Percentiles rank a stretch among this genome's conserved stretches.
phyloP scores from a whole-genome alignment of 2,113 vertebrate genomes.

The Poecile atricapillus region DNA sequence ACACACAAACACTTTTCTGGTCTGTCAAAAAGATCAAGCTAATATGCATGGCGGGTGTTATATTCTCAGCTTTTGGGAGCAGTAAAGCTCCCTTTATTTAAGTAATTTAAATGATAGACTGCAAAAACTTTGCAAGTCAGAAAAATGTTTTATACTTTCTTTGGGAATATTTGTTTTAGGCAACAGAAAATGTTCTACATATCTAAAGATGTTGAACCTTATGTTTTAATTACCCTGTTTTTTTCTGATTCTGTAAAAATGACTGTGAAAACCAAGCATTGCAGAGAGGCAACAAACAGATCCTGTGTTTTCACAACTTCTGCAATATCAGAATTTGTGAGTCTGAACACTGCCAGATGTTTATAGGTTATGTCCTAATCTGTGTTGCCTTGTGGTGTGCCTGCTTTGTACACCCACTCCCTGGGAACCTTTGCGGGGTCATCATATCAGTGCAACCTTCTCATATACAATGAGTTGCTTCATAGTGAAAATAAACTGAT shows the following conservation, averaged over 20 bases:
- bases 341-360: constrained; percentile 66
- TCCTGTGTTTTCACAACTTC: constrained; percentile 52
- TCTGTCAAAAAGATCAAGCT: constrained; percentile 82
- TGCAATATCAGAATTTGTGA: constrained; percentile 33
- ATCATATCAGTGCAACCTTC: constrained; percentile 38
- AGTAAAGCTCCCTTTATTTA: constrained; percentile 85
- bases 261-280: constrained; percentile 50
- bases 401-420: constrained; percentile 47
- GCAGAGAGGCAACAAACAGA: constrained; percentile 59
- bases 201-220: constrained; percentile 78
- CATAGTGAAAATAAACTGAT: constrained; percentile 37
- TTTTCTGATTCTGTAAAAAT: constrained; percentile 65
- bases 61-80: constrained; percentile 80
- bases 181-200: constrained; percentile 76
- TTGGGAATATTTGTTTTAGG: constrained; percentile 82
- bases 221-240: constrained; percentile 74
- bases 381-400: neutral
- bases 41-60: constrained; percentile 82
- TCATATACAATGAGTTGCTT: neutral
- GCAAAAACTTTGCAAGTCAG: constrained; percentile 82
- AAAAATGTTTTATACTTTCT: constrained; percentile 82
- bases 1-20: constrained; percentile 78
- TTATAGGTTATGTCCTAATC: constrained; percentile 44
- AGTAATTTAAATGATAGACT: constrained; percentile 85
- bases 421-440: neutral